Evolutionary conservation across 2,888 invertebrate genomes (phyloP).

Genomic region (Metalampra italica): DNA sequence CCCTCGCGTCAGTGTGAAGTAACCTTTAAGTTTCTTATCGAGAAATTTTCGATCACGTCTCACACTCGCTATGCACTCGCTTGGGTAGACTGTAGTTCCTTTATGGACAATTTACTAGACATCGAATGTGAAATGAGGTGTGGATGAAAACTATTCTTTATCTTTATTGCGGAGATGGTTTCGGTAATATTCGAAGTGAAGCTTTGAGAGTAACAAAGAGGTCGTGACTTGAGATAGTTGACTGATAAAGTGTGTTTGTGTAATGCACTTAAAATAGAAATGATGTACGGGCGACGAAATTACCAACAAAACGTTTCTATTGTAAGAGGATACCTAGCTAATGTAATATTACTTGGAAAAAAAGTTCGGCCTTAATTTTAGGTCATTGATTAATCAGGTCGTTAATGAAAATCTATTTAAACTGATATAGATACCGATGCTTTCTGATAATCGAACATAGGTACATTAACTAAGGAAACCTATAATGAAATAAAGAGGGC

Average conservation of each 20-base stretch:
- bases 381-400: too few relatives aligned
- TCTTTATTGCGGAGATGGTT: background rate
- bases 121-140: conserved; percentile 31
- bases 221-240: conserved; percentile 32
- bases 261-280: conserved; percentile 28
- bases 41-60: conserved; percentile 43
- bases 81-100: conserved; percentile 25
- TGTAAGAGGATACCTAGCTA: background rate
- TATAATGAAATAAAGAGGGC: too few relatives aligned
- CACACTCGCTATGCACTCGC: conserved; percentile 27
- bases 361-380: too few relatives aligned
- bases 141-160: background rate
- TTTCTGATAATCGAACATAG: too few relatives aligned
- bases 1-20: too few relatives aligned
- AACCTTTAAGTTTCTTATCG: conserved; percentile 43
- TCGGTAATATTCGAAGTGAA: background rate
- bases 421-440: too few relatives aligned
- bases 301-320: background rate
- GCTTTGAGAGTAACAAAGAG: conserved; percentile 15
- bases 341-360: too few relatives aligned
- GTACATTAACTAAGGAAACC: too few relatives aligned
- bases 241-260: conserved; percentile 20
- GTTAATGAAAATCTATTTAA: too few relatives aligned
- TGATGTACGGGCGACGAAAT: background rate
- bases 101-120: conserved; percentile 46